A percentile compares a stretch with the other conserved stretches of the same genome.
phyloP scores from a whole-genome alignment of 2,113 vertebrate genomes.

The Saguinus midas region DNA sequence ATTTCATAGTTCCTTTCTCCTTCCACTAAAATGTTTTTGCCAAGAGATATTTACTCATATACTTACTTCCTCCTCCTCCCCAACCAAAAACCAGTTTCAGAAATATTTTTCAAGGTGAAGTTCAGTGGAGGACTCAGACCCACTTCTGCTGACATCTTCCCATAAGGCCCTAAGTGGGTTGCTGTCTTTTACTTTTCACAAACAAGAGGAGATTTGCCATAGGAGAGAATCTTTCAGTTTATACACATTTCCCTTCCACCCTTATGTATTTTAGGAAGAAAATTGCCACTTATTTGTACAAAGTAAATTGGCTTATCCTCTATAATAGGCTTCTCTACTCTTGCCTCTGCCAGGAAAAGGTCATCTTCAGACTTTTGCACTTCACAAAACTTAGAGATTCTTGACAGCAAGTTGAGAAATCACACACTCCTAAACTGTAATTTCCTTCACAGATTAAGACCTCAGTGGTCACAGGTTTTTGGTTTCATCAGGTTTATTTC shows the following conservation, averaged over 20 bases:
- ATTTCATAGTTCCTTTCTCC: neutral
- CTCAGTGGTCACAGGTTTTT: slow-evolving; percentile 6
- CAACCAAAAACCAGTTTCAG: neutral
- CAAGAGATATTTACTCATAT: neutral
- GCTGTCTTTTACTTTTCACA: neutral
- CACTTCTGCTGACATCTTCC: neutral
- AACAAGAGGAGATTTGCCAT: neutral
- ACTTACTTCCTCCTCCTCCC: neutral
- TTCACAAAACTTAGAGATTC: slow-evolving; percentile 31
- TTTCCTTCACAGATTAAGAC: slow-evolving; percentile 61
- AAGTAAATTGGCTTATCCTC: slow-evolving; percentile 82
- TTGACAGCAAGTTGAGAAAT: slow-evolving; percentile 65
- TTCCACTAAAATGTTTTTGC: slow-evolving; percentile 3
- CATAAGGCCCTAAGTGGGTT: neutral
- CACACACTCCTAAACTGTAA: neutral
- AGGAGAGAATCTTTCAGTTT: slow-evolving; percentile 77
- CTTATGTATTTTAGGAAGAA: slow-evolving; percentile 83
- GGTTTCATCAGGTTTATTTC: slow-evolving; percentile 27
- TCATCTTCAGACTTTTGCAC: slow-evolving; percentile 76
- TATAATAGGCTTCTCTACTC: slow-evolving; percentile 77
- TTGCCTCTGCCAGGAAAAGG: slow-evolving; percentile 80
- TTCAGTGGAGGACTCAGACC: neutral
- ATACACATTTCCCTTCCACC: slow-evolving; percentile 77
- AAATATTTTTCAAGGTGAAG: neutral
- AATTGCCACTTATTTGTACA: slow-evolving; percentile 83